Conservation (phyloP, 2,113 vertebrate species). For the Zeus faber region DNA sequence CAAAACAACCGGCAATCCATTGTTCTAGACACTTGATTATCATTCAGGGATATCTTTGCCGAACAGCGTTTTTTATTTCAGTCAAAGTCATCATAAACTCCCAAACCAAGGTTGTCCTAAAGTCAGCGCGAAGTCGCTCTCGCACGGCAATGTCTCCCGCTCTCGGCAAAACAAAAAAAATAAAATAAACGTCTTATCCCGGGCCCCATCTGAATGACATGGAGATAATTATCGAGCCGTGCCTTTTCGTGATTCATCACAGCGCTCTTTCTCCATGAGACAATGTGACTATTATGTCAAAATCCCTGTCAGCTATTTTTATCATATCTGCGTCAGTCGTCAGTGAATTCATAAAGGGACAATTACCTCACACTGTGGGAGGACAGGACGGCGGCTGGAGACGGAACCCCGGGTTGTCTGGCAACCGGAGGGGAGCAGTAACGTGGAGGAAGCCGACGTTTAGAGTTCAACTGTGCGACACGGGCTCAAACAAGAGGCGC, state of each 20-base stretch:
- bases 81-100: constrained; percentile 57
- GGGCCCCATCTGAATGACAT: constrained; percentile 58
- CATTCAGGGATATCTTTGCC: constrained; percentile 51
- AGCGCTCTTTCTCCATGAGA: constrained; percentile 53
- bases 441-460: not conserved
- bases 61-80: constrained; percentile 34
- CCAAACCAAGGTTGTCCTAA: constrained; percentile 56
- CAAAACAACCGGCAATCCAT: constrained; percentile 10
- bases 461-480: not conserved
- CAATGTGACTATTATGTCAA: constrained; percentile 71
- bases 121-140: constrained; percentile 35
- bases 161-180: constrained; percentile 46
- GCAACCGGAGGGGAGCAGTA: not conserved
- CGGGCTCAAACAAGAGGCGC: not conserved
- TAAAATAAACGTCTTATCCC: constrained; percentile 62
- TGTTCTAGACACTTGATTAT: constrained; percentile 33
- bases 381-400: constrained; percentile 33
- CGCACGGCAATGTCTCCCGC: constrained; percentile 35
- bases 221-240: constrained; percentile 62
- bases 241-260: constrained; percentile 63
- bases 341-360: constrained; percentile 55
- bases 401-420: constrained; percentile 30
- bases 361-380: constrained; percentile 58
- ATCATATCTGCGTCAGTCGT: constrained; percentile 59
- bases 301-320: constrained; percentile 73